Conservation (phyloP, 2,888 invertebrate species). For the Pemphredon lugubris region DNA sequence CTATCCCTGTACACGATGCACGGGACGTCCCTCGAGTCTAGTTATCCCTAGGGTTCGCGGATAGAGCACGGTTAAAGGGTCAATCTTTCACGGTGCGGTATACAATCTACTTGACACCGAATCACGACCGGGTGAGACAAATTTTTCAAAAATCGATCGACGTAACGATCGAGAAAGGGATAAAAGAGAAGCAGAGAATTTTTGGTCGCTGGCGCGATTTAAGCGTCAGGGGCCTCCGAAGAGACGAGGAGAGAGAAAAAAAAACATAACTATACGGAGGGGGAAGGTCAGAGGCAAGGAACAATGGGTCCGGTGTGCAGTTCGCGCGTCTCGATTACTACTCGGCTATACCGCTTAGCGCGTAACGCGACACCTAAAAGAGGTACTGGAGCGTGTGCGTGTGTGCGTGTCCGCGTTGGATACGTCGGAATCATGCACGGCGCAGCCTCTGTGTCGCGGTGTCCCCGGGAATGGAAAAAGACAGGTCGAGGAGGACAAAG, state of each 20-base stretch:
- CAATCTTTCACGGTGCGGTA: too few relatives aligned
- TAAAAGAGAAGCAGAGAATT: neutral
- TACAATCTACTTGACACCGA: too few relatives aligned
- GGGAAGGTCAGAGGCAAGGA: conserved; percentile 18
- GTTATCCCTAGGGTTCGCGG: conserved; percentile 35
- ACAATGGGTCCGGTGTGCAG: conserved; percentile 68
- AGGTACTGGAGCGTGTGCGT: conserved; percentile 35
- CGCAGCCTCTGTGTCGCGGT: too few relatives aligned
- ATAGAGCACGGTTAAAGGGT: too few relatives aligned
- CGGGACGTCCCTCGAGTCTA: conserved; percentile 29
- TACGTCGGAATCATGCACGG: too few relatives aligned
- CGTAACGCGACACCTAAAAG: conserved; percentile 77
- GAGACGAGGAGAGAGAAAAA: conserved; percentile 3
- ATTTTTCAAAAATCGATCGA: neutral
- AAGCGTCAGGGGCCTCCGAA: too few relatives aligned
- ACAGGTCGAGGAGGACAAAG: too few relatives aligned
- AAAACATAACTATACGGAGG: too few relatives aligned
- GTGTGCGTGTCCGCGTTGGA: neutral
- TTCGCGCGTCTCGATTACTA: conserved; percentile 75
- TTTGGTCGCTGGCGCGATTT: too few relatives aligned
- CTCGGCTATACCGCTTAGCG: conserved; percentile 73
- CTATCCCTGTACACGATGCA: neutral
- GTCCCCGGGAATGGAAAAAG: too few relatives aligned
- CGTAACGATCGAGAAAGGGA: neutral
- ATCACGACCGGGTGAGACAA: too few relatives aligned